Evolutionary conservation across 23 tunicate genomes (phyloP).

Genomic region (Phallusia fumigata): DNA sequence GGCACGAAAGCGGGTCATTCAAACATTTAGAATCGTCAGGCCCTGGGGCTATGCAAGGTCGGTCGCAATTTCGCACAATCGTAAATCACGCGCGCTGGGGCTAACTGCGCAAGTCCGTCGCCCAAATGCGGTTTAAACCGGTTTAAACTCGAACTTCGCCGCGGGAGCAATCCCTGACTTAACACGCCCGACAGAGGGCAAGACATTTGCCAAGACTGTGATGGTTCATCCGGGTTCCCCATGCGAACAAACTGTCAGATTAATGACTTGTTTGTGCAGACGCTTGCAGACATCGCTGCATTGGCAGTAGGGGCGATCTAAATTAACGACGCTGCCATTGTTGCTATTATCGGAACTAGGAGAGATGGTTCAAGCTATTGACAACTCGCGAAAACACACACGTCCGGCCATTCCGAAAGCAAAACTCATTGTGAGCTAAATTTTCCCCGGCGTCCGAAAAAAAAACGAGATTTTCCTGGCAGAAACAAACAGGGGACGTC

Average conservation of each 20-base stretch:
- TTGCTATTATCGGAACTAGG: too few relatives aligned
- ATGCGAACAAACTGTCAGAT: too few relatives aligned
- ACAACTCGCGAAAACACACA: too few relatives aligned
- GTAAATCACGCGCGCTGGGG: slow-evolving; percentile 13
- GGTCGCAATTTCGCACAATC: not conserved
- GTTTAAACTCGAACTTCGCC: slow-evolving; percentile 7
- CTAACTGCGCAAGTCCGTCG: not conserved
- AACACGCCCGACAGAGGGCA: not conserved
- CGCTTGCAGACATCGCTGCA: too few relatives aligned
- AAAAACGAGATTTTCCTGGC: not conserved
- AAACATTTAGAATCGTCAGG: not conserved
- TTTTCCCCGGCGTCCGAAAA: not conserved
- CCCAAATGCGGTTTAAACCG: slow-evolving; percentile 7
- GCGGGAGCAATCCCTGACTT: not conserved
- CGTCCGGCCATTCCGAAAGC: not conserved
- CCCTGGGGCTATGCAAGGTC: not conserved
- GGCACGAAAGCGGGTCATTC: too few relatives aligned
- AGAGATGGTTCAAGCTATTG: too few relatives aligned
- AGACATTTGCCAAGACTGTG: not conserved
- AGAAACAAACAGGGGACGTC: not conserved
- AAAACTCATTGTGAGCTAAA: not conserved
- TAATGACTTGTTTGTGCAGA: too few relatives aligned
- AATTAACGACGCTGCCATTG: too few relatives aligned
- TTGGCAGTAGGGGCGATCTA: too few relatives aligned
- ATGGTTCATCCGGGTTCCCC: slow-evolving; percentile 1